Conservation (phyloP, 2,888 invertebrate genomes). For the Lydus trimaculatus region DNA sequence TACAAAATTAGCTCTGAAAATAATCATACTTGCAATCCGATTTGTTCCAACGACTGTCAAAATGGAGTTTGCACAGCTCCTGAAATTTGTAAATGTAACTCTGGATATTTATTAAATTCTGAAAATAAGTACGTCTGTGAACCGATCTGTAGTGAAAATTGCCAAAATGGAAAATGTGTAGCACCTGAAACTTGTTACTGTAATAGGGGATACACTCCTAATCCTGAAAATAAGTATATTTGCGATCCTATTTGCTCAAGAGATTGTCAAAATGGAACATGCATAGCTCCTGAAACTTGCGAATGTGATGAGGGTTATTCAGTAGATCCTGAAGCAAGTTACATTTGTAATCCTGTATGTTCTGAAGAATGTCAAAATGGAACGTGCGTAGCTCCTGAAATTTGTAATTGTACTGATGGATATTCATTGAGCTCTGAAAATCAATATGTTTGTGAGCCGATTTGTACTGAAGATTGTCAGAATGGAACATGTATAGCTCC, state of each 20-base stretch:
- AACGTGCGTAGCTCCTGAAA: no score
- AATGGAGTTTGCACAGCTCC: conserved; percentile 27
- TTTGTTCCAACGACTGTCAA: conserved; percentile 30
- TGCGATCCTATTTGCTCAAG: no score
- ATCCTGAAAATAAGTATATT: no score
- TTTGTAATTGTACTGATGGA: no score
- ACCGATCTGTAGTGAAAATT: neutral
- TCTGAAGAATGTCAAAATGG: no score
- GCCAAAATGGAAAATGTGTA: conserved; percentile 6
- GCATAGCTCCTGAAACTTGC: neutral
- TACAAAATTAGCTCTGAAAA: conserved; percentile 5
- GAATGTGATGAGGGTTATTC: neutral
- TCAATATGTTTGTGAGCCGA: no score
- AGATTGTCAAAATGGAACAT: neutral
- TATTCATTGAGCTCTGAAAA: no score
- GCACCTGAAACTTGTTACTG: conserved; percentile 37
- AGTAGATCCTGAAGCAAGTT: no score
- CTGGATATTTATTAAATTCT: neutral
- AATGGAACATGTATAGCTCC: neutral
- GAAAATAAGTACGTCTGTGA: neutral
- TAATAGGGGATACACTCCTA: conserved; percentile 18
- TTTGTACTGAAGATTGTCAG: neutral
- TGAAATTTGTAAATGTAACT: neutral
- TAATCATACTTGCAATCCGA: conserved; percentile 28
- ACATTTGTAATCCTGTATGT: no score